Base-by-base conservation (phyloP, 2,888 invertebrate genomes). In the Caenorhabditis doughertyi region DNA sequence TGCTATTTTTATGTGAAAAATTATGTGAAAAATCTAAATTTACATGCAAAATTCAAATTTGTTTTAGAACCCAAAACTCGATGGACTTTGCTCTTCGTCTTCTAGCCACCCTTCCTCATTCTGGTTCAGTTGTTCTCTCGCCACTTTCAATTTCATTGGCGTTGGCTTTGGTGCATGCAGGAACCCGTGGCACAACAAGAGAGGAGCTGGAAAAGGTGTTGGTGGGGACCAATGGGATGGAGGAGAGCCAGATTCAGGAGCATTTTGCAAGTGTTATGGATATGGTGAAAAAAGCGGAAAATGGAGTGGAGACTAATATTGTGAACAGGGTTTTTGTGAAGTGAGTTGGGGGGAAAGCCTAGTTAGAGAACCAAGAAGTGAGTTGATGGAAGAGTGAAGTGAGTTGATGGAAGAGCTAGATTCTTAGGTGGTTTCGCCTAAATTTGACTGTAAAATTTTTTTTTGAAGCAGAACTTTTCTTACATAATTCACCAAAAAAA, bases 101-200 rank as follows among this genome's bases (percentile, higher is more conserved):
- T 13, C 68, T 82, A 18, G 44, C 53, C 16, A 47, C 67, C 21
- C 60, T 56, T 27, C 47, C 49, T 7, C 39, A 29, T 39, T 29
- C 35, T 4, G 65, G 62, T 7, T 83, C 82, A 11, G 47, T 67
- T 11, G 81, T 87, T 23, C 47, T 88, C 32, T 88, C 88, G 13
- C 86, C 88, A n/a, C 77, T 88, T 32, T 88, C 87, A 23, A 84
- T 88, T 49, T 51, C 83, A 9, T 72, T 84, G 25, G 88, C 82
- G 8, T 39, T 88, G 23, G 80, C 89, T 5, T 80, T 89, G 84
- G 87, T 85, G 39, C 89, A 89, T 58, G 77, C 74, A 21, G 86
- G 87, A 18, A 47, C 62, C 23, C 47, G 47, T 27, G 62, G 62
- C 47, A 42, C 62, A 16, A 64, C 62, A 7, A 25, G 42, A 47